These are phyloP conservation scores for Artibeus lituratus DNA, from an alignment of 2,797 vertebrate species.

Conservation along the genomic window DNA sequence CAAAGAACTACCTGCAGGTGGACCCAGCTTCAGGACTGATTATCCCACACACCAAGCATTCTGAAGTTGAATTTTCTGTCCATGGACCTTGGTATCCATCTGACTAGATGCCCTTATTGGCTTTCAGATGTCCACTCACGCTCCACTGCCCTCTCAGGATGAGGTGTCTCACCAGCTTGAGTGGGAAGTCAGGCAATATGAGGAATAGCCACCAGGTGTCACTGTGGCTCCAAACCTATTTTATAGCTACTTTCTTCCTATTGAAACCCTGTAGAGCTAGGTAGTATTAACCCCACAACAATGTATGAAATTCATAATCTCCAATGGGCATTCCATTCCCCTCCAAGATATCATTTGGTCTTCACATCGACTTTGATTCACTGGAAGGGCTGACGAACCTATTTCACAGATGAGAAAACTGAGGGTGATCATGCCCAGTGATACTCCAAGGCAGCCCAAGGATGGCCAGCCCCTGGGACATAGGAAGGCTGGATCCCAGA, in stretches of 20 bases:
- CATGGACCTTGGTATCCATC: not conserved
- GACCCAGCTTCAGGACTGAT: not conserved
- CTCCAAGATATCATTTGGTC: not conserved
- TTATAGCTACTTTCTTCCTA: not conserved
- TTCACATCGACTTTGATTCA: not conserved
- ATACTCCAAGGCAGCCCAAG: not conserved
- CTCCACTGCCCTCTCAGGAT: not conserved
- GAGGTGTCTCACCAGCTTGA: not conserved
- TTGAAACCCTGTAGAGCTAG: fast-evolving
- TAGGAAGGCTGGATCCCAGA: not conserved
- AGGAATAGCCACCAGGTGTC: conserved; percentile 2
- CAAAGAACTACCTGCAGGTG: not conserved
- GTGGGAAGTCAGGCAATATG: not conserved
- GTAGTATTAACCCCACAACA: not conserved
- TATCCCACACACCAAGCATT: fast-evolving
- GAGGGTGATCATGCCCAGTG: not conserved
- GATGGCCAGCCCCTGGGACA: too few species aligned
- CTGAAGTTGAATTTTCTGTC: not conserved
- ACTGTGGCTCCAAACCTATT: conserved; percentile 58
- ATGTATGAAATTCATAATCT: not conserved
- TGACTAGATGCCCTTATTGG: too few species aligned
- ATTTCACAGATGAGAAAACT: not conserved
- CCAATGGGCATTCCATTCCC: fast-evolving
- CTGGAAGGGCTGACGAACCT: not conserved
- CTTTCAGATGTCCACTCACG: not conserved